phyloP scores from a whole-genome alignment of 1,140 invertebrate genomes.

The Whitmania pigra region DNA sequence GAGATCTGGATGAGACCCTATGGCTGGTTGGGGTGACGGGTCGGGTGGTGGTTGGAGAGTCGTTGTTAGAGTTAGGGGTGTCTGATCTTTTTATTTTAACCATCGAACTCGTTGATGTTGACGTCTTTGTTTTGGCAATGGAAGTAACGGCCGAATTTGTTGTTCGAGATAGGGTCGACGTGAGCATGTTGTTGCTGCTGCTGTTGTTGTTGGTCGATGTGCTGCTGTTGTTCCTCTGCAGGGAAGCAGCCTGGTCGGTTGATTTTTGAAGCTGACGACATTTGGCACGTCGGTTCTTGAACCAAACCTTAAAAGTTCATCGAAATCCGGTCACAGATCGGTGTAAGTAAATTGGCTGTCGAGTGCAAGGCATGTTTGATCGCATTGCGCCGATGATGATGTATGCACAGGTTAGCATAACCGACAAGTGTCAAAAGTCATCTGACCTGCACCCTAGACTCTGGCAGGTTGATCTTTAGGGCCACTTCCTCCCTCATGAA shows the following conservation, averaged over 20 bases:
- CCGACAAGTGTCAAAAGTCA: neutral
- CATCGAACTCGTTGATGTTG: neutral
- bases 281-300: conserved; percentile 92
- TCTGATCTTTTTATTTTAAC: conserved; percentile 6
- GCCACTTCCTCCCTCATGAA: conserved; percentile 98
- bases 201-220: conserved; percentile 23
- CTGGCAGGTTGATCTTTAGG: conserved; percentile 88
- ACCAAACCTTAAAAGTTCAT: conserved; percentile 72
- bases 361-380: too few species aligned
- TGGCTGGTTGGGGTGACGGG: neutral
- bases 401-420: too few species aligned
- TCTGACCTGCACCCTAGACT: conserved; percentile 90
- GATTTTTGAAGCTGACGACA: conserved; percentile 68
- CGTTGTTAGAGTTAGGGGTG: neutral
- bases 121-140: conserved; percentile 9
- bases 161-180: too few species aligned
- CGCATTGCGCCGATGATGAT: too few species aligned
- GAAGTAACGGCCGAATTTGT: neutral
- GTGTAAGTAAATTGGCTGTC: too few species aligned
- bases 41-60: neutral
- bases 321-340: conserved; percentile 28
- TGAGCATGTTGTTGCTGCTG: conserved; percentile 14
- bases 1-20: conserved; percentile 4
- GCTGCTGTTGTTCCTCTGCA: conserved; percentile 25
- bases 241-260: conserved; percentile 26